These are phyloP conservation scores for Platycercus adscitus DNA, from an alignment of 2,113 vertebrate genomes.

Conservation along the genomic window DNA sequence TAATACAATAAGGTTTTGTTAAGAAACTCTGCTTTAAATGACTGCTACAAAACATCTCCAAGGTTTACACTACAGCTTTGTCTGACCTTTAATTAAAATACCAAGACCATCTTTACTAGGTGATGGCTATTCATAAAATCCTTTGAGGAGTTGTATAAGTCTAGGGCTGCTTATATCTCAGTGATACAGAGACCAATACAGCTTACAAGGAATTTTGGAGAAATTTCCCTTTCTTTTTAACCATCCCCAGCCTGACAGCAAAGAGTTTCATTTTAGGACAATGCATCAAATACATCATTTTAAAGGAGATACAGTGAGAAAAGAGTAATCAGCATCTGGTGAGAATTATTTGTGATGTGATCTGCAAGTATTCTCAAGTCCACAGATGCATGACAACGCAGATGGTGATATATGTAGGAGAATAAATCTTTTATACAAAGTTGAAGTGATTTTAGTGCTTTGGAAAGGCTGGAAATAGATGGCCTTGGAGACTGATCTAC, in stretches of 20 bases:
- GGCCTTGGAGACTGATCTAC: background rate
- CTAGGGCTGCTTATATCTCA: background rate
- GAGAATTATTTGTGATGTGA: background rate
- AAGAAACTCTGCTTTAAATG: slow-evolving; percentile 8
- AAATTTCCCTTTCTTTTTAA: background rate
- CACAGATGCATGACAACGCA: background rate
- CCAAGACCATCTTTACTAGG: background rate
- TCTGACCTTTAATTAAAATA: slow-evolving; percentile 72
- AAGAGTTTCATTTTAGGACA: background rate
- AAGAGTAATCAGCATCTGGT: background rate
- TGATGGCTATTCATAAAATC: background rate
- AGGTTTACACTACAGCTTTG: background rate
- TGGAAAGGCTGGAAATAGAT: background rate
- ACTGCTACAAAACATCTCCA: slow-evolving; percentile 29
- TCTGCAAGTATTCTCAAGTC: background rate
- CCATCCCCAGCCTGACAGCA: background rate
- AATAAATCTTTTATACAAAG: slow-evolving; percentile 15
- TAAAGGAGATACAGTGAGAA: background rate
- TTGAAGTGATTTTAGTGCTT: background rate
- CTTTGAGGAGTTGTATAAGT: background rate
- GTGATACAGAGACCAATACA: background rate
- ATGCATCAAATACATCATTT: background rate
- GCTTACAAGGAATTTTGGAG: background rate
- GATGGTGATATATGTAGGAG: background rate
- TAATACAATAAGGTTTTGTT: background rate